Base-by-base conservation (phyloP, 2,113 vertebrate genomes). In the Acinonyx jubatus region DNA sequence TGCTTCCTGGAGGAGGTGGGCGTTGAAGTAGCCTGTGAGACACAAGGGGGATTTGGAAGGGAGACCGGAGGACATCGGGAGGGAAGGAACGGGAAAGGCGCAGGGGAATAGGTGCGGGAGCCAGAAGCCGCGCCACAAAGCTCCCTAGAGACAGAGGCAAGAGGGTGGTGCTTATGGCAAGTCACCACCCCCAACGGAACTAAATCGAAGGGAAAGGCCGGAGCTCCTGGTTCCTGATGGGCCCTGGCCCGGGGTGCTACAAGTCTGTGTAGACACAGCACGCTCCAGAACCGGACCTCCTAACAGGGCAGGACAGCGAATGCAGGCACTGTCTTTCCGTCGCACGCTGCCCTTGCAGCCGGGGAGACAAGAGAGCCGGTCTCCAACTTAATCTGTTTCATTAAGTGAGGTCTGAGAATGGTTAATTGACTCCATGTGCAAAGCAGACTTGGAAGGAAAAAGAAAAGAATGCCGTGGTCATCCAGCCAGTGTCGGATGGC, bases 351-450 rank as follows among this genome's bases (percentile, higher is more conserved):
- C 31, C 31, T 5, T 31, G 96, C 18, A 4, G 50, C 48, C 48
- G 1, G 21, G 66, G 97, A 85, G 97, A 36, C 25, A 16, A 73
- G 69, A 97, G 38, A 87, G 97, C 5, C 0, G 1, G 96, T 76
- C 65, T 97, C 92, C 82, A 96, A 97, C 97, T 71, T 95, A 41
- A 83, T 98, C 96, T 95, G 83, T 95, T 93, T 97, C 78, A 19
- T 45, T 89, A 93, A 95, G 55, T 89, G 97, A 96, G 78, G 52
- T 96, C 98, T 97, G 88, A 33, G 83, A 97, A 93, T 12, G 1
- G 80, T 96, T 95, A 61, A 52, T 92, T 91, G 95, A 36, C 78
- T 97, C 92, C 88, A 63, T 52, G 31, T 38, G 31, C 68, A 96
- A 97, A 97, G 66, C 6, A 4, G 82, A 93, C 80, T 82, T 52